phyloP scores from a whole-genome alignment of 2,797 vertebrate genomes.

The Spheniscus humboldti region DNA sequence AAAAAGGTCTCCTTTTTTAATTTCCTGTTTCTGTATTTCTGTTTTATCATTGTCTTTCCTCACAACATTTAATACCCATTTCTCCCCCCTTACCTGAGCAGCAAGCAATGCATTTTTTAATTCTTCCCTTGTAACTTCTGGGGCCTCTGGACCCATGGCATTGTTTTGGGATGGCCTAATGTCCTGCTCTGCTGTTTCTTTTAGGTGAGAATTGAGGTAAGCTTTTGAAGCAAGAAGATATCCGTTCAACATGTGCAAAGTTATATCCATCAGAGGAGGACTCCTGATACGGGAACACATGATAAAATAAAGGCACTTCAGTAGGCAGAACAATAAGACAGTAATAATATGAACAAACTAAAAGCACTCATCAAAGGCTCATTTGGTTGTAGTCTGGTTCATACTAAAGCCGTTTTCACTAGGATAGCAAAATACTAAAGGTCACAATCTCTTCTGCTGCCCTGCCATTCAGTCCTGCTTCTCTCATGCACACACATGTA shows the following conservation, averaged over 20 bases:
- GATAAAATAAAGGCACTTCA: background rate
- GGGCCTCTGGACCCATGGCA: conserved; percentile 83
- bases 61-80: background rate
- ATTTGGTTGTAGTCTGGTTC: background rate
- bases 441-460: background rate
- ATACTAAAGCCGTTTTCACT: background rate
- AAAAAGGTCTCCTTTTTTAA: background rate
- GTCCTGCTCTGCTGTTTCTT: conserved; percentile 95
- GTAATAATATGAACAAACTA: background rate
- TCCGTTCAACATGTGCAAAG: conserved; percentile 95
- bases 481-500: background rate
- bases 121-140: conserved; percentile 96
- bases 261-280: conserved; percentile 94
- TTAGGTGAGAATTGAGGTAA: conserved; percentile 91
- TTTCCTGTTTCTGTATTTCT: background rate
- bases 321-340: background rate
- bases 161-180: conserved; percentile 84
- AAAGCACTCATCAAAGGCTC: background rate
- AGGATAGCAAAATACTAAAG: background rate
- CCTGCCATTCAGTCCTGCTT: background rate
- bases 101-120: conserved; percentile 94
- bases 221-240: conserved; percentile 97
- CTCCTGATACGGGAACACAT: conserved; percentile 74
- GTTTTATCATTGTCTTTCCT: background rate
- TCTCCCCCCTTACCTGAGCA: conserved; percentile 84